Evolutionary conservation across 1,140 invertebrate species (phyloP), one percentile per base, ranked within the genome.

Genomic region (Acromyrmex charruanus): DNA sequence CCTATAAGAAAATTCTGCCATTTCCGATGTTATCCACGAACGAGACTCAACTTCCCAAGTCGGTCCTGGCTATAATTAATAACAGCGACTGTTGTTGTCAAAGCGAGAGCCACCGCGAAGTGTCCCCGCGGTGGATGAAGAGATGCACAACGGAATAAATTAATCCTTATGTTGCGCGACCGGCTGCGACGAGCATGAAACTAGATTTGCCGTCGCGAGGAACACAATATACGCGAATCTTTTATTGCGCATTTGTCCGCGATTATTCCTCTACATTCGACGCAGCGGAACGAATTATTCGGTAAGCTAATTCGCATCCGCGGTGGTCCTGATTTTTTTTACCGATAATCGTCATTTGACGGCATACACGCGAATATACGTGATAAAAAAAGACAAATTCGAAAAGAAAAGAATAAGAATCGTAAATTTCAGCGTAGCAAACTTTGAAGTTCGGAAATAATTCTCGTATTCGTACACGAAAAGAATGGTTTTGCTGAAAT

Each of bases 131-230:
- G 25, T 49, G 21, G 25, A 72, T 31, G 66, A 71, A 82, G 66
- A 58, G 35, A 81, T 1, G 49, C 10, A n/a, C 28, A 35, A 44
- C 3, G 35, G 6, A 59, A 82, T 58, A 71, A 82, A 71, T 82
- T 82, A 82, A 82, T 71, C 21, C n/a, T 68, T 49, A n/a, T 16
- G 39, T 10, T 6, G 69, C 35, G 49, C 44, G 51, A 71, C 31
- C 49, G 49, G 35, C 79, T 59, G 65, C 51, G 65, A 68, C 39
- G 21, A 81, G 49, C 77, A 69, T 80, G 31, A 80, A 80, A 82
- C 35, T 66, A 58, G 66, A 82, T 82, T 82, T 80, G 63, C 49
- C 35, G 21, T 82, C 53, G 16, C 35, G 53, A 81, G 66, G 35
- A 71, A 81, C 49, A 39, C 31, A 69, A 28, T 0, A 55, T 14